Percentiles rank a stretch among this genome's conserved stretches.
phyloP scores from a whole-genome alignment of 2,888 invertebrate genomes.

The Cyclophora albipunctata region DNA sequence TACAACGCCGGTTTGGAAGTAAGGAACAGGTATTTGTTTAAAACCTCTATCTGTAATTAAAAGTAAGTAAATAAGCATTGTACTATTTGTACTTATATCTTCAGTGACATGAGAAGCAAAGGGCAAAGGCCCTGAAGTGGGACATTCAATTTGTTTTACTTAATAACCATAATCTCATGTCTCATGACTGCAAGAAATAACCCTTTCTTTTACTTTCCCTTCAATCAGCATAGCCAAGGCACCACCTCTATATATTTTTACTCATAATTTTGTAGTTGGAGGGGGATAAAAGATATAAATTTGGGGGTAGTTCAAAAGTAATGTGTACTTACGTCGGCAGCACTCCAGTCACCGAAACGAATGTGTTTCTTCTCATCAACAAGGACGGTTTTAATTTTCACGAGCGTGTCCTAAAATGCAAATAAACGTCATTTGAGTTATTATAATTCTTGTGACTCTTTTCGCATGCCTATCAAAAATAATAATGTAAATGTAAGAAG shows the following conservation, averaged over 20 bases:
- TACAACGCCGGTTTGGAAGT: conserved; percentile 99
- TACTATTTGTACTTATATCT: background rate
- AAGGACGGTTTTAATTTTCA: conserved; percentile 88
- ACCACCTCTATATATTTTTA: too few species aligned
- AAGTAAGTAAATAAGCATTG: background rate
- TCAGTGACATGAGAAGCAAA: background rate
- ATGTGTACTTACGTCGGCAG: conserved; percentile 84
- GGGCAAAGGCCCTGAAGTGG: too few species aligned
- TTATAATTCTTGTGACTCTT: background rate
- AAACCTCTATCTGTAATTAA: conserved; percentile 88
- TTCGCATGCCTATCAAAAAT: too few species aligned
- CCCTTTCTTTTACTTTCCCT: too few species aligned
- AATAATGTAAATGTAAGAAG: too few species aligned
- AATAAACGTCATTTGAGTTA: conserved; percentile 4
- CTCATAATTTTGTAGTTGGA: too few species aligned
- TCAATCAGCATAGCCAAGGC: too few species aligned
- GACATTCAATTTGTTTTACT: too few species aligned
- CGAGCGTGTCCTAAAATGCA: conserved; percentile 84
- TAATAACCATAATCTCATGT: too few species aligned
- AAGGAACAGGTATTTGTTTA: conserved; percentile 96
- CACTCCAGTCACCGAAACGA: conserved; percentile 94
- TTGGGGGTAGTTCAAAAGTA: too few species aligned
- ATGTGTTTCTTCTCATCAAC: conserved; percentile 94
- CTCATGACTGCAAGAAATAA: too few species aligned
- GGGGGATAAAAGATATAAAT: too few species aligned